Percentiles rank a stretch among this genome's conserved stretches.
These are phyloP conservation scores for Bugula neritina DNA, from an alignment of 2,888 invertebrate species.

Conservation along the genomic window DNA sequence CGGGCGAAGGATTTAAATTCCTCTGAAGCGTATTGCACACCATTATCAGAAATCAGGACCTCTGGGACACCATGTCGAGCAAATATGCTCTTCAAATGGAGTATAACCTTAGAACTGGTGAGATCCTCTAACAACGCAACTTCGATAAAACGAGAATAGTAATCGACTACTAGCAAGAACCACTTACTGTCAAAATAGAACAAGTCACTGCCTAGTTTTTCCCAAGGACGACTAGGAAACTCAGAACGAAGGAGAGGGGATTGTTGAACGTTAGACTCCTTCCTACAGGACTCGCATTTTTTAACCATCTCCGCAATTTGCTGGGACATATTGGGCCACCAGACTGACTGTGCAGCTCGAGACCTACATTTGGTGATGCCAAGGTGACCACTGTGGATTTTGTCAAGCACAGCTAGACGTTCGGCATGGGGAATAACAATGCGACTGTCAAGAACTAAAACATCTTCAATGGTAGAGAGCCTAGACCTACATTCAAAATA, in stretches of 20 bases:
- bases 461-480: background rate
- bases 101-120: conserved; percentile 29
- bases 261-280: conserved; percentile 3
- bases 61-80: conserved; percentile 32
- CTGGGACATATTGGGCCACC: conserved; percentile 14
- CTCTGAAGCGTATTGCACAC: conserved; percentile 29
- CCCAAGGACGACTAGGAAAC: conserved; percentile 27
- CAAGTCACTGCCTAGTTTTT: conserved; percentile 28
- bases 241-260: conserved; percentile 11
- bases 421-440: conserved; percentile 2
- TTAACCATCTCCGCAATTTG: conserved; percentile 27
- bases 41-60: conserved; percentile 30
- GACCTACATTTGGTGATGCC: conserved; percentile 1
- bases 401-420: conserved; percentile 26
- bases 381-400: background rate
- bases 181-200: conserved; percentile 27
- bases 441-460: background rate
- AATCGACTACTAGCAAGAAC: conserved; percentile 28
- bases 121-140: background rate
- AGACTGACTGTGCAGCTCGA: background rate
- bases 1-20: conserved; percentile 30
- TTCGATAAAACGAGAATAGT: conserved; percentile 28
- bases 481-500: background rate
- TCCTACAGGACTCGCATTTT: conserved; percentile 26
- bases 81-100: conserved; percentile 32